Percentiles rank a stretch among this genome's conserved stretches.
Evolutionary conservation across 2,888 invertebrate genomes (phyloP).

Genomic region (Cheilosia grossa): DNA sequence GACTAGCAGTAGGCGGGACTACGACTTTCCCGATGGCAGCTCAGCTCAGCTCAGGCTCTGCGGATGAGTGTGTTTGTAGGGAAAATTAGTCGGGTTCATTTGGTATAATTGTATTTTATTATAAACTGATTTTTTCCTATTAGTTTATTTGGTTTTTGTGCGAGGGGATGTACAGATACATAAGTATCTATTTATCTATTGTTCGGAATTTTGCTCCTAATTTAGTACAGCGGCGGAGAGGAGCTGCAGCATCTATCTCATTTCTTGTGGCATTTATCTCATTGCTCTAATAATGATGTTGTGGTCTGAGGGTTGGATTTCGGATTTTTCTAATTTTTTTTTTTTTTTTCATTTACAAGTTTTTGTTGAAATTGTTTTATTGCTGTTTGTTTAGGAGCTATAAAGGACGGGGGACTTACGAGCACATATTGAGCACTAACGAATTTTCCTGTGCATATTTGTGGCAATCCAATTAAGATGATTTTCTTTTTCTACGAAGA

Average conservation of each 20-base stretch:
- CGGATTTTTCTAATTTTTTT: background rate
- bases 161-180: constrained; percentile 63
- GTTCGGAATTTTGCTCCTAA: constrained; percentile 68
- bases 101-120: constrained; percentile 77
- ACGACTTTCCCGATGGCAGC: constrained; percentile 3
- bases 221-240: constrained; percentile 35
- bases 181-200: constrained; percentile 74
- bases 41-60: background rate
- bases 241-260: constrained; percentile 58
- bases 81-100: constrained; percentile 75
- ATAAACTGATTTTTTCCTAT: constrained; percentile 75
- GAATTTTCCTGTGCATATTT: constrained; percentile 24
- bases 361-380: constrained; percentile 67
- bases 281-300: constrained; percentile 75
- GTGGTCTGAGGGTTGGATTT: constrained; percentile 68
- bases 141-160: constrained; percentile 61
- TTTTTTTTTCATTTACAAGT: constrained; percentile 12
- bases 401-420: constrained; percentile 39
- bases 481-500: background rate
- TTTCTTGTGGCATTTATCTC: constrained; percentile 73
- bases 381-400: constrained; percentile 62
- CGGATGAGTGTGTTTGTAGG: constrained; percentile 34
- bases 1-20: constrained; percentile 53
- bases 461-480: constrained; percentile 64
- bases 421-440: constrained; percentile 38